phyloP scores from a whole-genome alignment of 2,888 invertebrate genomes.

The Luperina nickerlii region DNA sequence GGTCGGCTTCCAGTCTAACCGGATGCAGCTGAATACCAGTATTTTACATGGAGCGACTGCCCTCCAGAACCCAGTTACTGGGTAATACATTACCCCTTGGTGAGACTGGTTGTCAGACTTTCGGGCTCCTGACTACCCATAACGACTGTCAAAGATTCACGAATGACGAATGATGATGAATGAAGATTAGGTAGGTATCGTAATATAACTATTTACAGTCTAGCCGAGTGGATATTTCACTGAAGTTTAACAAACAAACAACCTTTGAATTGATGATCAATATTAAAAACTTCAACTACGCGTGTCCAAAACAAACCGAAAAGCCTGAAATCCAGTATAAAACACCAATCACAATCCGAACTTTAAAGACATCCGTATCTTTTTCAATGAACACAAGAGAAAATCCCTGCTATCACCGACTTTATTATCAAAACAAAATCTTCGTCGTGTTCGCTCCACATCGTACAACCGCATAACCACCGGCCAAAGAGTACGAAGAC shows the following conservation, averaged over 20 bases:
- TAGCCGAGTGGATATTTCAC: not conserved
- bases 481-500: constrained; percentile 24
- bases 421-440: constrained; percentile 57
- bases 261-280: not conserved
- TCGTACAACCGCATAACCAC: constrained; percentile 35
- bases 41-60: too few relatives aligned
- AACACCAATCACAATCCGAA: not conserved
- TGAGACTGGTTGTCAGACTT: too few relatives aligned
- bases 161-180: not conserved
- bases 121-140: too few relatives aligned
- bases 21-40: too few relatives aligned
- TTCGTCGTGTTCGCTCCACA: constrained; percentile 35
- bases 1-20: too few relatives aligned
- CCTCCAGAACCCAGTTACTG: too few relatives aligned
- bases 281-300: not conserved
- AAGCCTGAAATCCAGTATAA: not conserved
- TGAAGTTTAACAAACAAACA: not conserved
- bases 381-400: constrained; percentile 28
- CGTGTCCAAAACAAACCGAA: not conserved
- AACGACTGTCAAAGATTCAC: too few relatives aligned
- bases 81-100: too few relatives aligned
- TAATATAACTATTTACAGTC: not conserved
- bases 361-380: constrained; percentile 22
- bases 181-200: not conserved
- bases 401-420: constrained; percentile 13